phyloP scores from a whole-genome alignment of 2,113 vertebrate species.

The Tretioscincus oriximinensis region DNA sequence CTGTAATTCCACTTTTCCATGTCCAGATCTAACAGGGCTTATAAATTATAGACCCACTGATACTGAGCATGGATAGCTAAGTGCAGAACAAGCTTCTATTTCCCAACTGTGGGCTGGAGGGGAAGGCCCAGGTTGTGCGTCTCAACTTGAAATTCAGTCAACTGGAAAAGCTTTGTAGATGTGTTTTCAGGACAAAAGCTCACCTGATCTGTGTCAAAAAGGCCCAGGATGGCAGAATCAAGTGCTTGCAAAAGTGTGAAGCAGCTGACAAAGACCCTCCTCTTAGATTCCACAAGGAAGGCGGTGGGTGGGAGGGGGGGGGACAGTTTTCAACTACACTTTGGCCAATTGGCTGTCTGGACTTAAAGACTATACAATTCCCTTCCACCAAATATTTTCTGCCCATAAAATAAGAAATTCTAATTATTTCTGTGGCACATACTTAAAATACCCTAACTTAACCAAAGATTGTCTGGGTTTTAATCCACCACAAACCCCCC shows the following conservation, averaged over 20 bases:
- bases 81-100: too few species aligned
- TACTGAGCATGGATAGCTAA: too few species aligned
- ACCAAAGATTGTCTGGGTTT: constrained; percentile 54
- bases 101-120: not conserved
- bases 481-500: too few species aligned
- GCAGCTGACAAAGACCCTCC: constrained; percentile 53
- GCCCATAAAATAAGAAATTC: constrained; percentile 61
- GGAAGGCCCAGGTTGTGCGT: not conserved
- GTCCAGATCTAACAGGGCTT: too few species aligned
- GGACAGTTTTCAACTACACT: constrained; percentile 46
- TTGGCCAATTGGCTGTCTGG: constrained; percentile 52
- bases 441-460: constrained; percentile 58
- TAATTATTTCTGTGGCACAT: constrained; percentile 54
- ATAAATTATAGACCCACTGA: too few species aligned
- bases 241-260: constrained; percentile 22
- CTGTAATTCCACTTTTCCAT: too few species aligned
- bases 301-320: not conserved
- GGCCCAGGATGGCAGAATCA: constrained; percentile 26
- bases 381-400: constrained; percentile 49
- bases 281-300: constrained; percentile 45
- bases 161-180: not conserved
- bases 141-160: not conserved
- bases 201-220: constrained; percentile 35
- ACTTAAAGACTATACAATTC: constrained; percentile 31
- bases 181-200: constrained; percentile 19